phyloP scores from a whole-genome alignment of 2,113 vertebrate species.

The Chelonoidis abingdonii region DNA sequence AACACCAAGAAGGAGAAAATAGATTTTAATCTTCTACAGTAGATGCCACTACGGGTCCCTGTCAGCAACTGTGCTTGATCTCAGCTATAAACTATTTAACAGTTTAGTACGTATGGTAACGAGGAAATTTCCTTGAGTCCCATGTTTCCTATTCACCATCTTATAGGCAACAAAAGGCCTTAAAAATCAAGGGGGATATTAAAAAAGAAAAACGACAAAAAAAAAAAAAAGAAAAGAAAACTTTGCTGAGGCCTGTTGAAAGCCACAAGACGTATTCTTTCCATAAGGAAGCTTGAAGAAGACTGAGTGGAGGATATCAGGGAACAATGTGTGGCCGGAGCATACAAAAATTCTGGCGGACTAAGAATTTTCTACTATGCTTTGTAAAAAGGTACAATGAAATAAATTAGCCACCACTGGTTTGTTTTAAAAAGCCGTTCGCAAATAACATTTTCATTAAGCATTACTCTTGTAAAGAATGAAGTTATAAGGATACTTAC shows the following conservation, averaged over 20 bases:
- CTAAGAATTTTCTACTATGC: fast-evolving
- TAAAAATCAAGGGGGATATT: neutral
- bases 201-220: neutral
- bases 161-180: neutral
- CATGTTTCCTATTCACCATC: neutral
- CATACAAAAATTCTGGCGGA: neutral
- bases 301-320: neutral
- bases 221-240: fast-evolving
- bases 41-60: neutral
- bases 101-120: neutral
- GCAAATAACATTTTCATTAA: neutral
- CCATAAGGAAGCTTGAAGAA: neutral
- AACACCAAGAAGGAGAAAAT: neutral
- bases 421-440: neutral
- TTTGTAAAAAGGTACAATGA: neutral
- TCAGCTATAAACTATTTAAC: neutral
- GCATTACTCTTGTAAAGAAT: conserved; percentile 1
- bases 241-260: neutral
- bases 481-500: conserved; percentile 82
- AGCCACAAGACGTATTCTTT: neutral
- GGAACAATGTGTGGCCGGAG: neutral
- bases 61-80: neutral
- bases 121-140: neutral
- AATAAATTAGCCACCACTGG: neutral
- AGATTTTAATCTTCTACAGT: neutral